phyloP scores from a whole-genome alignment of 2,113 vertebrate genomes.

The Phaetusa simplex region DNA sequence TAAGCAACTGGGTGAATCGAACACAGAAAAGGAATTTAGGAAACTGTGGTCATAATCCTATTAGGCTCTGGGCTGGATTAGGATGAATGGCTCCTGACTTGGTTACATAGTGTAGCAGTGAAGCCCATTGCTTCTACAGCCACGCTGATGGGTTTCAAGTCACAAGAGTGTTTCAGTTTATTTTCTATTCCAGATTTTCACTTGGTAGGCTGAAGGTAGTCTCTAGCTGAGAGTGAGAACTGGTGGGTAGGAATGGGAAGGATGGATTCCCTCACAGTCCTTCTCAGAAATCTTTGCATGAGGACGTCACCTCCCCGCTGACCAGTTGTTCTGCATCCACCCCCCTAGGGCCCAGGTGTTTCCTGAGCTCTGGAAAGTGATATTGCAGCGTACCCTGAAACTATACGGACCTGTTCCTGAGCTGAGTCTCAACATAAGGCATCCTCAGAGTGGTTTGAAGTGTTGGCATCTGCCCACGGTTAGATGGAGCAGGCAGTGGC shows the following conservation, averaged over 20 bases:
- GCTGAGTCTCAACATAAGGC: background rate
- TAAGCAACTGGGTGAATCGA: conserved; percentile 23
- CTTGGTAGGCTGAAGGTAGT: background rate
- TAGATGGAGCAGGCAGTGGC: background rate
- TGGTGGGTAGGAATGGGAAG: background rate
- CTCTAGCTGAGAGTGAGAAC: background rate
- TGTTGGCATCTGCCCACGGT: background rate
- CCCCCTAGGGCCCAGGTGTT: background rate
- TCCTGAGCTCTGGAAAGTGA: background rate
- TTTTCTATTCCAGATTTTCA: background rate
- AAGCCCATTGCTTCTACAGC: background rate
- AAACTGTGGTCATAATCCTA: background rate
- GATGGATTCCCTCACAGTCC: background rate
- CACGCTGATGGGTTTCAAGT: background rate
- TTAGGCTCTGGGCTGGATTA: conserved; percentile 24
- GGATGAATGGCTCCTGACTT: background rate
- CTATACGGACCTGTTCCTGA: background rate
- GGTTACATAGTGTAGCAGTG: background rate
- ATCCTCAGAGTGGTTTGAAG: background rate
- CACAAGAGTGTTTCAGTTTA: background rate
- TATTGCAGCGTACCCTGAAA: background rate
- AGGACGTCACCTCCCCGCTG: background rate
- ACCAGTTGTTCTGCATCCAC: background rate
- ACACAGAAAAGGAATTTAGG: conserved; percentile 24
- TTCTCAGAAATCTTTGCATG: background rate